Percentiles rank a stretch among this genome's conserved stretches.
Evolutionary conservation across 1,140 invertebrate species (phyloP).

Genomic region (Conus ventricosus): DNA sequence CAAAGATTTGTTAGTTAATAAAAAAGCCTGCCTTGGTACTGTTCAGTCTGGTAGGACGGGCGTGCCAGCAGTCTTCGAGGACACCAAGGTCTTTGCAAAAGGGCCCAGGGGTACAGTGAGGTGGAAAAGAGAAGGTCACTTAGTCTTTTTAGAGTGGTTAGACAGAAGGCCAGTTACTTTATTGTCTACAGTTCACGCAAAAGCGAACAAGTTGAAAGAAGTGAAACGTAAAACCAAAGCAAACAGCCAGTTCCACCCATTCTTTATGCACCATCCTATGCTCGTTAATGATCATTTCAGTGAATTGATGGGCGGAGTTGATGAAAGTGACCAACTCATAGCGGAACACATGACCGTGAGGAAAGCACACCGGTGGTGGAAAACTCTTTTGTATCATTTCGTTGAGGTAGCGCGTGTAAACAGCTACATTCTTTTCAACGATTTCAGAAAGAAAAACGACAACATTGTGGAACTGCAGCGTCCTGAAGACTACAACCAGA

Average conservation of each 20-base stretch:
- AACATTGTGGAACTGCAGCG: background rate
- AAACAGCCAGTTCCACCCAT: background rate
- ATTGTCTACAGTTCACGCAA: conserved; percentile 9
- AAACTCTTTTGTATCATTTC: conserved; percentile 12
- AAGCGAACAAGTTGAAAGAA: background rate
- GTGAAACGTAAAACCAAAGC: background rate
- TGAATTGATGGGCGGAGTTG: conserved; percentile 27
- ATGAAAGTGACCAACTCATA: conserved; percentile 21
- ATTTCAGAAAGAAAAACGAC: background rate
- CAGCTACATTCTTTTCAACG: conserved; percentile 29
- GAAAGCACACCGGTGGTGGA: conserved; percentile 22
- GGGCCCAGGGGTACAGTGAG: background rate
- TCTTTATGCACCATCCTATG: background rate
- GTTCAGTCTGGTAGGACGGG: no score
- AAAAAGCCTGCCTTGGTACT: no score
- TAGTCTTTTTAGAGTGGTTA: conserved; percentile 13
- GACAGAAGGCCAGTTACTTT: conserved; percentile 3
- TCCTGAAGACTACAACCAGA: conserved; percentile 1
- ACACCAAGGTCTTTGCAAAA: no score
- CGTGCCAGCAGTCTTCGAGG: no score
- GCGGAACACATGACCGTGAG: background rate
- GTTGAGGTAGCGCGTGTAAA: conserved; percentile 25
- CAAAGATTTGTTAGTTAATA: no score
- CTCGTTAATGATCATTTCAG: conserved; percentile 5
- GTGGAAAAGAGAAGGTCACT: conserved; percentile 1